Percentiles rank a stretch among this genome's conserved stretches.
Conservation (phyloP, 2,888 invertebrate species). For the Patella caerulea region DNA sequence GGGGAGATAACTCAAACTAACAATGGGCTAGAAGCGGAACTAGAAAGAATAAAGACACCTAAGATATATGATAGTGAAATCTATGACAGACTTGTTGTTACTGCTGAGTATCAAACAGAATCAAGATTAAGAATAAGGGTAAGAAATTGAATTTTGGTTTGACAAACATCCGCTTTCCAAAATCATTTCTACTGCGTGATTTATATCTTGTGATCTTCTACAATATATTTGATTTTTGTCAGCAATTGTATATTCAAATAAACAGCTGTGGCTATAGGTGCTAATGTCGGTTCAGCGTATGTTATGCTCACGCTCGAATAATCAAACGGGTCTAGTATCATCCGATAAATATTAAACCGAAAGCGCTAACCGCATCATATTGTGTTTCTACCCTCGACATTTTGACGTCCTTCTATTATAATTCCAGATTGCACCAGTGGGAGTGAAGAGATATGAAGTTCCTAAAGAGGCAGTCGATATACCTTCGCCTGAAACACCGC, state of each 20-base stretch:
- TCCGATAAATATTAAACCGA: too few species aligned
- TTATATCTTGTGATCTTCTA: too few species aligned
- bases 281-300: too few species aligned
- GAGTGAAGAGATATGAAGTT: neutral
- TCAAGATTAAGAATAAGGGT: neutral
- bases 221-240: too few species aligned
- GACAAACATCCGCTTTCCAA: too few species aligned
- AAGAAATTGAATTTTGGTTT: neutral
- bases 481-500: neutral
- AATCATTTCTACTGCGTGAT: too few species aligned
- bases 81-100: neutral
- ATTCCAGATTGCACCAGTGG: neutral
- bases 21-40: constrained; percentile 25
- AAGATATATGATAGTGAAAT: constrained; percentile 24
- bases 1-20: constrained; percentile 16
- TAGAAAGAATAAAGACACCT: constrained; percentile 27
- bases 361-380: too few species aligned
- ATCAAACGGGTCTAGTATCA: too few species aligned
- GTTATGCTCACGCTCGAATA: too few species aligned
- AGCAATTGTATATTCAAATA: too few species aligned
- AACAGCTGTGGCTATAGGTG: too few species aligned
- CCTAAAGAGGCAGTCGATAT: neutral
- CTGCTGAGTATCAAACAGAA: constrained; percentile 1
- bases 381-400: too few species aligned
- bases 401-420: neutral